Evolutionary conservation across 2,113 vertebrate genomes (phyloP).

Genomic region (Sylvilagus bachmani): DNA sequence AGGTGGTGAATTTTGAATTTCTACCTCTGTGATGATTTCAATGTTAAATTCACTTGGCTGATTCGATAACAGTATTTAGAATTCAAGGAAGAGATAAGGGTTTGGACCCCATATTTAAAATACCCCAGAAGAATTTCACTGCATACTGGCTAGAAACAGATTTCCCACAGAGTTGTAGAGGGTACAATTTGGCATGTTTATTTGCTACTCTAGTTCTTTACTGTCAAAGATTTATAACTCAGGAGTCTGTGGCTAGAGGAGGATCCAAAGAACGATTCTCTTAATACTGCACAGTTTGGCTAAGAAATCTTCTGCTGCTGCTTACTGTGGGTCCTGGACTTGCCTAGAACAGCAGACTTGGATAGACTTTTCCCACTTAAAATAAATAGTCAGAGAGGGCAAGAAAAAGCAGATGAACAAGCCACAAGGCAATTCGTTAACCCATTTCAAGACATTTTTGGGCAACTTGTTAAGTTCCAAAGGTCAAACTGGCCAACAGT

Average conservation of each 20-base stretch:
- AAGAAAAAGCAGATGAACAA: conserved; percentile 71
- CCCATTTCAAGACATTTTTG: conserved; percentile 75
- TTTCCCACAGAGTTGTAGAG: not conserved
- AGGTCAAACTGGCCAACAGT: conserved; percentile 81
- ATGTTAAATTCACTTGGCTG: conserved; percentile 42
- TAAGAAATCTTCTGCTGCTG: conserved; percentile 10
- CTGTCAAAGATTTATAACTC: not conserved
- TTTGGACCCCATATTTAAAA: not conserved
- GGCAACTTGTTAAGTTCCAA: conserved; percentile 83
- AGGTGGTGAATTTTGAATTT: conserved; percentile 51
- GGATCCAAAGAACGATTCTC: conserved; percentile 19
- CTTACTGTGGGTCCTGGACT: conserved; percentile 67
- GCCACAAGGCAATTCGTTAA: conserved; percentile 71
- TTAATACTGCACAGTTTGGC: conserved; percentile 34
- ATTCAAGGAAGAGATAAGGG: not conserved
- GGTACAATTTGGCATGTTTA: not conserved
- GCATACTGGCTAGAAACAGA: conserved; percentile 37
- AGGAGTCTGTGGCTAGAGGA: not conserved
- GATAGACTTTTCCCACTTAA: conserved; percentile 79
- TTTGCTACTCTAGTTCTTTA: not conserved
- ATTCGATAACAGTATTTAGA: conserved; percentile 39
- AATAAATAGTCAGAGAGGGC: conserved; percentile 62
- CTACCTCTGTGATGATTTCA: not conserved
- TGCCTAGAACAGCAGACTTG: conserved; percentile 81
- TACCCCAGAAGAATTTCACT: conserved; percentile 52